Evolutionary conservation across 2,888 invertebrate species (phyloP), one percentile per base, ranked within the genome.

Genomic region (Orthonychiurus folsomi): DNA sequence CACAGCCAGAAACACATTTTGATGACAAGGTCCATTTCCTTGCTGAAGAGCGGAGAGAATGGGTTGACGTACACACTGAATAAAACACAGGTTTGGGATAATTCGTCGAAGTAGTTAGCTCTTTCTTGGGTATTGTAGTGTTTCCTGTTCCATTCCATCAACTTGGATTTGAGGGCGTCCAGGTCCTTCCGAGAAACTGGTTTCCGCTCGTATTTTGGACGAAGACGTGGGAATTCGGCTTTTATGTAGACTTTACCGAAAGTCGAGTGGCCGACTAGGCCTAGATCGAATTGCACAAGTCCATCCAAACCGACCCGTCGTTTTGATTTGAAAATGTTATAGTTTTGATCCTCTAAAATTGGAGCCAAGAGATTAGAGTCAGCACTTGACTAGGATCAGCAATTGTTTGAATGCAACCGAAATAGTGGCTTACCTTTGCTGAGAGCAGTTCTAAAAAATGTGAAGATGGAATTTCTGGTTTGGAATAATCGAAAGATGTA

Each of bases 1-100:
- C 60, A 60, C n/a, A 57, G 37, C 58, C 58, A 57, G 28, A 57
- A 57, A 28, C 37, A 57, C 3, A 28, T 57, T 57, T 57, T 57
- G 5, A 57, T 57, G 15, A 37, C 58, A n/a, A 57, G 12, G 26
- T 57, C 58, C 58, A 57, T 57, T 20, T 57, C n/a, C 23, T 26
- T 3, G 18, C 28, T 20, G 20, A 24, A 25, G 37, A 57, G 58
- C 3, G 9, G 5, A 3, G 27, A 20, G 24, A 57, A 37, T 28
- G 58, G 58, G 20, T 57, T 57, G 3, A 57, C 58, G 47, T 57
- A 57, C n/a, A 57, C 20, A 12, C 24, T 58, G 24, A 52, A 52
- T 52, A 52, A 52, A 52, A 23, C 24, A 52, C 52, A 52, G 20
- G 52, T 20, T 52, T 52, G 5, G 3, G 52, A 20, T n/a, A 52